These are phyloP conservation scores for Scaptomyza tumidula DNA, from an alignment of 2,888 invertebrate genomes.

Conservation along the genomic window DNA sequence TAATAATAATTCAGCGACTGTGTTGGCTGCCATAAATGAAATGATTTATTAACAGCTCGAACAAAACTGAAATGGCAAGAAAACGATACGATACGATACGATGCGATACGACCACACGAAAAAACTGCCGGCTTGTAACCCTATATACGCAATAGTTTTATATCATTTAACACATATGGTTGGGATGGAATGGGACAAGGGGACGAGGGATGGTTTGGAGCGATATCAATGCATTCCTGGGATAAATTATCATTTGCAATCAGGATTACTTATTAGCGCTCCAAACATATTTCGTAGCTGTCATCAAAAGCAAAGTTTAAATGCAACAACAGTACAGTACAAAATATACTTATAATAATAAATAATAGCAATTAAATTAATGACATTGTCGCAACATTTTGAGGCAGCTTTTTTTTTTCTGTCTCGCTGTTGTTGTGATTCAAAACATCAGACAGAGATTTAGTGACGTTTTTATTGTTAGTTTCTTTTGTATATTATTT, in stretches of 20 bases:
- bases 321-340: not conserved
- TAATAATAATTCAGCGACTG: conserved; percentile 70
- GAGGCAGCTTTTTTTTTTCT: conserved; percentile 35
- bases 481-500: conserved; percentile 11
- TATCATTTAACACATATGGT: conserved; percentile 13
- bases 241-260: conserved; percentile 53
- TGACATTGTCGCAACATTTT: conserved; percentile 47
- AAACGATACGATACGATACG: conserved; percentile 32
- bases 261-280: conserved; percentile 36
- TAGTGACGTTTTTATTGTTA: conserved; percentile 32
- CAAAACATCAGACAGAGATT: conserved; percentile 29
- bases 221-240: conserved; percentile 25
- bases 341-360: conserved; percentile 27
- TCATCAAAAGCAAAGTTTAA: conserved; percentile 15
- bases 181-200: not conserved
- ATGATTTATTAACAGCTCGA: conserved; percentile 66
- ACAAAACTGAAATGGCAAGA: conserved; percentile 6
- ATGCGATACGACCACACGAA: conserved; percentile 40
- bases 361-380: conserved; percentile 53
- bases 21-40: conserved; percentile 64
- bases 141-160: conserved; percentile 22
- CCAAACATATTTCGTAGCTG: conserved; percentile 40
- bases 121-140: conserved; percentile 15
- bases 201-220: not conserved
- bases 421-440: conserved; percentile 44